Conservation (phyloP, 2,888 invertebrate genomes). For the Caenorhabditis drosophilae region DNA sequence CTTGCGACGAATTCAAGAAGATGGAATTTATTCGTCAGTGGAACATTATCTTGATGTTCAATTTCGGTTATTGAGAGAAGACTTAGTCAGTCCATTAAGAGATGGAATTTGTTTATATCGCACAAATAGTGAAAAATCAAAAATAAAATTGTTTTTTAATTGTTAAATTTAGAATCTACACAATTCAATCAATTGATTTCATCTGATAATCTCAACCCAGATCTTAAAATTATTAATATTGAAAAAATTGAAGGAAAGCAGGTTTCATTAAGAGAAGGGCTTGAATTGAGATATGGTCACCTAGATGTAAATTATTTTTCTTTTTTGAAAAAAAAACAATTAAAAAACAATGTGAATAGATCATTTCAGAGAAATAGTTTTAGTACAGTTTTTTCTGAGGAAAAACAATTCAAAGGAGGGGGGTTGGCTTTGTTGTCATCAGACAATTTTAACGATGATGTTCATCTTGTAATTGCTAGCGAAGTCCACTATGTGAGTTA, state of each 20-base stretch:
- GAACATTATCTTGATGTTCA: constrained; percentile 83
- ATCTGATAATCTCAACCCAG: constrained; percentile 7
- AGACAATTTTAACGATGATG: constrained; percentile 76
- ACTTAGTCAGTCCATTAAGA: constrained; percentile 80
- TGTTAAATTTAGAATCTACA: not conserved
- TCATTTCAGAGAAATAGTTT: too few species aligned
- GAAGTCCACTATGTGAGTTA: constrained; percentile 72
- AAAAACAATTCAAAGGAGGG: not conserved
- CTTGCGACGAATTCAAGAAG: constrained; percentile 75
- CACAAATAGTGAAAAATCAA: constrained; percentile 10
- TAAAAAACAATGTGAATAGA: too few species aligned
- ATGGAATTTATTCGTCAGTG: constrained; percentile 76
- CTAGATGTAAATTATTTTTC: constrained; percentile 15
- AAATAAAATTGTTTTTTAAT: not conserved
- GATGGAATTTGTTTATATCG: constrained; percentile 73
- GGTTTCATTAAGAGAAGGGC: constrained; percentile 38
- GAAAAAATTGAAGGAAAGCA: constrained; percentile 36
- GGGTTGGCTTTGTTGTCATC: constrained; percentile 76
- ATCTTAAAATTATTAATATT: constrained; percentile 32
- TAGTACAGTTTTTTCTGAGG: too few species aligned
- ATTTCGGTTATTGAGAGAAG: constrained; percentile 81
- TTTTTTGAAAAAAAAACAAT: not conserved
- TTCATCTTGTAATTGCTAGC: constrained; percentile 78
- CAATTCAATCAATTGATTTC: constrained; percentile 4
- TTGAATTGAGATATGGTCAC: constrained; percentile 20